Percentiles rank a stretch among this genome's conserved stretches.
Evolutionary conservation across 2,797 vertebrate species (phyloP).

Genomic region (Pempheris klunzingeri): DNA sequence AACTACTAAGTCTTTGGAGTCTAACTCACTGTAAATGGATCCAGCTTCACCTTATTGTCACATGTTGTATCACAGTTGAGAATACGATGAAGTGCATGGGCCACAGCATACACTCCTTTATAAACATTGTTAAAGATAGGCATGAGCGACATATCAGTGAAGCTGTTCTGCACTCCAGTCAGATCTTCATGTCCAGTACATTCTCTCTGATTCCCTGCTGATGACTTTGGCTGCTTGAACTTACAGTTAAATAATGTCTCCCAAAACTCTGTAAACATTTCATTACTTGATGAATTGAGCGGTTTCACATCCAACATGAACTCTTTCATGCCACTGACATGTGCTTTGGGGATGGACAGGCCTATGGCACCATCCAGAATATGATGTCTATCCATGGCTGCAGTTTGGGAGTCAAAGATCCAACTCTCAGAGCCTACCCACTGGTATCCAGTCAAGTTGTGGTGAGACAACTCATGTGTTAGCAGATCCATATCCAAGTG

Average conservation of each 20-base stretch:
- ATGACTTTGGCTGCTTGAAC: background rate
- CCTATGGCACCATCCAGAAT: conserved; percentile 80
- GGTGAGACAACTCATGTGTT: background rate
- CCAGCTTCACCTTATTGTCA: background rate
- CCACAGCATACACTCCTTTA: conserved; percentile 78
- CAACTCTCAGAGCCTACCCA: conserved; percentile 81
- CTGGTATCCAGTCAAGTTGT: conserved; percentile 79
- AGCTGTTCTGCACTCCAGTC: background rate
- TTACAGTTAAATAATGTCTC: conserved; percentile 10
- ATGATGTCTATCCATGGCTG: conserved; percentile 60
- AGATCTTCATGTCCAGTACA: conserved; percentile 9
- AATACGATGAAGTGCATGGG: background rate
- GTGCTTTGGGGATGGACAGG: conserved; percentile 75
- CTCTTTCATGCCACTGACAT: conserved; percentile 73
- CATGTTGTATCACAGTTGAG: conserved; percentile 15
- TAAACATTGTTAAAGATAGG: conserved; percentile 80
- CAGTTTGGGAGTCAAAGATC: conserved; percentile 74
- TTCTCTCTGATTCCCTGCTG: background rate
- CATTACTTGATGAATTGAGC: conserved; percentile 69
- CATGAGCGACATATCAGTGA: conserved; percentile 75
- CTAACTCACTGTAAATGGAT: background rate
- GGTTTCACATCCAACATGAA: conserved; percentile 77
- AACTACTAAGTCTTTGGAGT: background rate
- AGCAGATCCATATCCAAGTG: conserved; percentile 8
- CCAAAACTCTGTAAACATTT: conserved; percentile 75